Base-by-base conservation (phyloP, 1,140 invertebrate genomes). In the Zaprionus vittiger region DNA sequence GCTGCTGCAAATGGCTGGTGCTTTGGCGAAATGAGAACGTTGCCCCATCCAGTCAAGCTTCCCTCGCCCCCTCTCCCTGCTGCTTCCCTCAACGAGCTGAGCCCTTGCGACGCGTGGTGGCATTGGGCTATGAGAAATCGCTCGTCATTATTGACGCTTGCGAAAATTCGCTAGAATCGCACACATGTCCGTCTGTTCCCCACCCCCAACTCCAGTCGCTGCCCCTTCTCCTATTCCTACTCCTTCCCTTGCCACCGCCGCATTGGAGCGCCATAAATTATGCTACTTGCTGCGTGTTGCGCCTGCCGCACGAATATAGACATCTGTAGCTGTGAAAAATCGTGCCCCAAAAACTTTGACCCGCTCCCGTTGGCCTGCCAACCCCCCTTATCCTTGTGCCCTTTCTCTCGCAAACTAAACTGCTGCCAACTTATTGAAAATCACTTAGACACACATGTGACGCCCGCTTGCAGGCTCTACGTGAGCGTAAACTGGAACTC, bases 381-480 rank as follows among this genome's bases (percentile, higher is more conserved):
- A 5, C 24, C 24, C 24, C 57, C 3, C 12, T 17, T 9, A 15
- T n/a, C 22, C 37, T 12, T n/a, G 20, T 15, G 7, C 26, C 9
- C 24, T 11, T 26, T 26, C 26, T 11, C 41, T 12, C 1, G 3
- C 28, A n/a, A 26, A 31, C 55, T 55, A 59, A 41, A 71, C 61
- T 56, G 75, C 64, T 73, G 47, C 66, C 79, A 89, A 89, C 84
- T 89, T 89, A 89, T 89, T 89, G 84, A 89, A 89, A 89, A 89
- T 89, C 84, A 89, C 84, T 89, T 89, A 89, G 84, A 89, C 84
- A 89, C 84, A 89, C 84, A 89, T 89, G 84, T 89, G 84, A 90
- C 84, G 84, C 69, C 76, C 54, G 44, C 55, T 28, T 47, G 68
- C 64, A 64, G 34, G 65, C 69, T 56, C 77, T 87, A 84, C 84